Evolutionary conservation across 2,113 vertebrate genomes (phyloP).

Genomic region (Sinosuthora webbiana): DNA sequence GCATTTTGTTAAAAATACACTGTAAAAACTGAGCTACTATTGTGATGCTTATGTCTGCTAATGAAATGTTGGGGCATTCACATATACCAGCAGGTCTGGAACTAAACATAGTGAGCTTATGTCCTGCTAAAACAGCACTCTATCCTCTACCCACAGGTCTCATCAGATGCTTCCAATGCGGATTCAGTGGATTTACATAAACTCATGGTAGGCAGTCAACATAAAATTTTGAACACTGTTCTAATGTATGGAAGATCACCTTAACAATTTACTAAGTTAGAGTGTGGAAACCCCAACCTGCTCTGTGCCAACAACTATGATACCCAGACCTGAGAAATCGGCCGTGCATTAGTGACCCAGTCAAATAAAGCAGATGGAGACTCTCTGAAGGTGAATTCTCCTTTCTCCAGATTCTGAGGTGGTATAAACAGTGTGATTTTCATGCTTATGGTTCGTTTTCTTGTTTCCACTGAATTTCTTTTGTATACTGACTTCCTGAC

Average conservation of each 20-base stretch:
- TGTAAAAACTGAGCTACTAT: not conserved
- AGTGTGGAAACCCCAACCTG: not conserved
- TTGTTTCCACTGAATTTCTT: not conserved
- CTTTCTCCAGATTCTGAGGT: not conserved
- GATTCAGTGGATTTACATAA: not conserved
- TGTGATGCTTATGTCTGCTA: not conserved
- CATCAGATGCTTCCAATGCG: not conserved
- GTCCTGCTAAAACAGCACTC: not conserved
- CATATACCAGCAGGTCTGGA: not conserved
- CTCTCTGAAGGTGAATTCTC: not conserved
- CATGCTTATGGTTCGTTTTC: not conserved
- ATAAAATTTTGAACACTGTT: not conserved
- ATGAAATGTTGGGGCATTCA: not conserved
- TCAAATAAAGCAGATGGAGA: not conserved
- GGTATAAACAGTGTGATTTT: not conserved
- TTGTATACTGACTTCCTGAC: not conserved
- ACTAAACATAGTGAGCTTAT: not conserved
- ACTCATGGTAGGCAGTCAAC: not conserved
- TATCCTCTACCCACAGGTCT: not conserved
- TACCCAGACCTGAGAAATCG: not conserved
- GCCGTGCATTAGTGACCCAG: not conserved
- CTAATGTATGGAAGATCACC: not conserved
- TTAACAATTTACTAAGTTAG: not conserved
- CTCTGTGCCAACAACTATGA: not conserved
- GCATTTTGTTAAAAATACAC: not conserved